These are phyloP conservation scores for Bufo bufo DNA, from an alignment of 2,113 vertebrate genomes.

Conservation along the genomic window DNA sequence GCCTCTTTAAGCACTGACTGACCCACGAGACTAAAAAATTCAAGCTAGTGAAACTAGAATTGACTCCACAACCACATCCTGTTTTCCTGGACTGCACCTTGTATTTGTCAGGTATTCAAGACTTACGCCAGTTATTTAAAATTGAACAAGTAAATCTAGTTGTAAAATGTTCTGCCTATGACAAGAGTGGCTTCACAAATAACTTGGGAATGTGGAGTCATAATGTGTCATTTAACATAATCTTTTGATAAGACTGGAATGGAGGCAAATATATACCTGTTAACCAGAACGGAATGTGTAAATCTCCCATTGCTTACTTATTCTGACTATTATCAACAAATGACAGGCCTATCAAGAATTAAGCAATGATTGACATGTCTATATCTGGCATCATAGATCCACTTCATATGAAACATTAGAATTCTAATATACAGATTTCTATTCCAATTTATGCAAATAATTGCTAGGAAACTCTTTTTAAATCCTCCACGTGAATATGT, in stretches of 20 bases:
- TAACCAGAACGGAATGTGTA: conserved; percentile 19
- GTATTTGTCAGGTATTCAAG: not conserved
- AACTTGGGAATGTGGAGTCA: conserved; percentile 25
- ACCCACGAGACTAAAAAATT: not conserved
- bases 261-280: not conserved
- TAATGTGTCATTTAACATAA: conserved; percentile 20
- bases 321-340: not conserved
- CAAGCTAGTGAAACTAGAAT: not conserved
- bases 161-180: not conserved
- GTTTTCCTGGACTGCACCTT: not conserved
- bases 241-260: conserved; percentile 12
- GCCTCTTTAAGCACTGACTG: not conserved
- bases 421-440: not conserved
- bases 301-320: not conserved
- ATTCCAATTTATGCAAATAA: not conserved
- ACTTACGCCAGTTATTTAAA: not conserved
- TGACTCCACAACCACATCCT: not conserved
- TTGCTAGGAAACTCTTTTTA: too few species aligned
- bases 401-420: not conserved
- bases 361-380: not conserved
- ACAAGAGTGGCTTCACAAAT: not conserved
- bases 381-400: not conserved
- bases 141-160: conserved; percentile 8
- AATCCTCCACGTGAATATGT: too few species aligned
- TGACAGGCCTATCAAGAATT: not conserved